Conservation (phyloP, 2,888 invertebrate genomes). For the Nephrocerus scutellatus region DNA sequence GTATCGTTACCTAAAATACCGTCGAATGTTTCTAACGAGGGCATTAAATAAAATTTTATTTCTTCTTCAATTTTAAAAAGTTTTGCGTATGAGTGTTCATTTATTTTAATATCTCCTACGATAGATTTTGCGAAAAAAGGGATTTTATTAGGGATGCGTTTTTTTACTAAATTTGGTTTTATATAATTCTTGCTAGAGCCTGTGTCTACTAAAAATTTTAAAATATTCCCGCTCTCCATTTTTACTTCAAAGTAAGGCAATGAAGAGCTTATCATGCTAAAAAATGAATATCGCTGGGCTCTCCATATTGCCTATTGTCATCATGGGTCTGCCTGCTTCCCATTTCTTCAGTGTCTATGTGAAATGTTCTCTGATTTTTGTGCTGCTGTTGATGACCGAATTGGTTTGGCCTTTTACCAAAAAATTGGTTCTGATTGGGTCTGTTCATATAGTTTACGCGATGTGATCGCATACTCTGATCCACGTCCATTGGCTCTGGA, state of each 20-base stretch:
- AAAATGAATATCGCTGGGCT: conserved; percentile 10
- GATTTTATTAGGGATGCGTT: conserved; percentile 8
- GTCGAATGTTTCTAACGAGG: conserved; percentile 7
- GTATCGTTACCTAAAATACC: conserved; percentile 6
- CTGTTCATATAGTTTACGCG: conserved; percentile 12
- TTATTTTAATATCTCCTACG: conserved; percentile 8
- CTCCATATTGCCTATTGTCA: conserved; percentile 5
- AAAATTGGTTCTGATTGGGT: conserved; percentile 6
- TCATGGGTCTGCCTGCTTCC: not conserved
- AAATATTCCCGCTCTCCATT: conserved; percentile 6
- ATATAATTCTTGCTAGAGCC: no score
- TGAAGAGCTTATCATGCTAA: conserved; percentile 11
- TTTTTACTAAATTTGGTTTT: conserved; percentile 8
- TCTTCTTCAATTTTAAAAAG: conserved; percentile 11
- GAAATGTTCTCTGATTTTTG: conserved; percentile 11
- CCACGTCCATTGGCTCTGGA: conserved; percentile 9
- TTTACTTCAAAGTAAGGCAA: conserved; percentile 11
- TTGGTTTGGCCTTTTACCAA: not conserved
- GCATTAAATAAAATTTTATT: conserved; percentile 3
- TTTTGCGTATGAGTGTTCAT: conserved; percentile 8
- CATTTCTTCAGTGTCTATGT: conserved; percentile 5
- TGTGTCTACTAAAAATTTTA: conserved; percentile 10
- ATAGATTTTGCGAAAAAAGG: conserved; percentile 11
- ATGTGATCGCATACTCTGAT: conserved; percentile 7
- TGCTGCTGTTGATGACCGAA: not conserved